Evolutionary conservation across 2,113 vertebrate species (phyloP), one percentile per base, ranked within the genome.

Genomic region (Phodopus roborovskii): DNA sequence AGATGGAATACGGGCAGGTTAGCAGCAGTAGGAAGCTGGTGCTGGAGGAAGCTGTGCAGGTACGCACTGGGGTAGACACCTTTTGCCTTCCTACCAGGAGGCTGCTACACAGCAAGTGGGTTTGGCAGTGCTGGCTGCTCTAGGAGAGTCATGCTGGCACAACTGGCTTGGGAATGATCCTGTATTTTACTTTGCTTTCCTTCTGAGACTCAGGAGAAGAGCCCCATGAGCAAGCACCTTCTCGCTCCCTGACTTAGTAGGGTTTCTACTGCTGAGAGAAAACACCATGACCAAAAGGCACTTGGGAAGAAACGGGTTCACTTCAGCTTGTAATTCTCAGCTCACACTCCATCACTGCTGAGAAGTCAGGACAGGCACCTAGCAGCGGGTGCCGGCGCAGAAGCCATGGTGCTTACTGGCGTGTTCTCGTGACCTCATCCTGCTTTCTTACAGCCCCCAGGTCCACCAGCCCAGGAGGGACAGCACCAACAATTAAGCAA

Each of bases 1-100:
- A 16, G 17, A 15, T 9, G n/a, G 50, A 53, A 2, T 39, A 17
- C 77, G 11, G 33, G 15, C 9, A 20, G 8, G 36, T 17, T 66
- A 39, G 88, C 1, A 7, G 45, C 48, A 13, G 48, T 3, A 17
- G 20, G 45, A 79, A 39, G 22, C 62, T 26, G 68, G 17, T 36
- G 28, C 60, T 12, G 10, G 6, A 30, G 15, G 36, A 58, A 12
- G n/a, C 30, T 3, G 3, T 8, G 68, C 6, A n/a, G n/a, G 30
- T n/a, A 13, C 12, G 19, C 20, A 6, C n/a, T 4, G 2, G 26
- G 16, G 17, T 5, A 12, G 1, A 12, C 42, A 16, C 8, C 3
- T 9, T 20, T 28, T 9, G 9, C 16, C 4, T n/a, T 1, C 5
- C 78, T 62, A 6, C 28, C n/a, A 24, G 16, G 3, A 64, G 3